These are phyloP conservation scores for Tenthredo distinguenda DNA, from an alignment of 2,888 invertebrate genomes.

Conservation along the genomic window DNA sequence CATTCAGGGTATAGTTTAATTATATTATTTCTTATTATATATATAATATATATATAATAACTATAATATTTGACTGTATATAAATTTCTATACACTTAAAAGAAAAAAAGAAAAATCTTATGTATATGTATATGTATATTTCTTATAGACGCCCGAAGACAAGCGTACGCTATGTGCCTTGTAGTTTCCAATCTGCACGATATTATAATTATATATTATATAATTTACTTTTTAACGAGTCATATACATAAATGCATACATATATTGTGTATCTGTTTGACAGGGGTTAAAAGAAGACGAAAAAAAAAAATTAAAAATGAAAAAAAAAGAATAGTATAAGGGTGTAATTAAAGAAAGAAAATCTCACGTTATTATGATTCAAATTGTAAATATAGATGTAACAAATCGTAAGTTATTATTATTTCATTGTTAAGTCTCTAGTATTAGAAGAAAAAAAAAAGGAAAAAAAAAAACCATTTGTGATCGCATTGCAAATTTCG, in stretches of 20 bases:
- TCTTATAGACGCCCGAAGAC: conserved; percentile 21
- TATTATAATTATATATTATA: conserved; percentile 14
- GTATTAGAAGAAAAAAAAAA: conserved; percentile 54
- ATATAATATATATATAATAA: background rate
- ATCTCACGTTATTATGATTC: conserved; percentile 52
- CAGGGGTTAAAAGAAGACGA: background rate
- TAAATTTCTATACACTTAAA: background rate
- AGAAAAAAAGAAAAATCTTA: background rate
- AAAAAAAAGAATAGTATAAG: background rate
- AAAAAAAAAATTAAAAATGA: too few species aligned
- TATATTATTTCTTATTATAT: background rate
- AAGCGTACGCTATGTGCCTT: conserved; percentile 44
- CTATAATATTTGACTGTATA: background rate
- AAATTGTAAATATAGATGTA: conserved; percentile 51
- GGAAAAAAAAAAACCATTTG: conserved; percentile 56
- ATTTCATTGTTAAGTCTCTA: conserved; percentile 31
- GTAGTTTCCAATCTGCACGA: conserved; percentile 38
- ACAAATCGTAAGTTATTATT: conserved; percentile 51
- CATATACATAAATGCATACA: background rate
- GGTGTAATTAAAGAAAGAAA: conserved; percentile 40
- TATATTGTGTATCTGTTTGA: background rate
- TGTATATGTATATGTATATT: background rate
- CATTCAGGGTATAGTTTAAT: too few species aligned
- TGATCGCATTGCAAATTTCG: conserved; percentile 63
- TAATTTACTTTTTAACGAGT: background rate